phyloP scores from a whole-genome alignment of 2,888 invertebrate genomes.

The Arrhopalites spinosus region DNA sequence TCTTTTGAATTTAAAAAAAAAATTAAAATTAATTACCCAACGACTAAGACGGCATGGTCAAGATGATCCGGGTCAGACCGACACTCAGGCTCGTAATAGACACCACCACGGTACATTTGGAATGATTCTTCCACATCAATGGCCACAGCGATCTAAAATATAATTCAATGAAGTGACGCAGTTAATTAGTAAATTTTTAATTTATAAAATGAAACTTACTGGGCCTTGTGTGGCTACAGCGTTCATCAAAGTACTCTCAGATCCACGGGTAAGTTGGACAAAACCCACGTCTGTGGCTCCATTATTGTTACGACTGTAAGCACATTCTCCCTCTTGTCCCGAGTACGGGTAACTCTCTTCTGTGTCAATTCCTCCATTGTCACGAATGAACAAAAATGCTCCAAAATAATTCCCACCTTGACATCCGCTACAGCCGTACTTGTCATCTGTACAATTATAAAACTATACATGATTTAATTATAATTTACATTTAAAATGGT shows the following conservation, averaged over 20 bases:
- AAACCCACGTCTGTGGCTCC: slow-evolving; percentile 57
- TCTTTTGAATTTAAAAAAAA: no score
- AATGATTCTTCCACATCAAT: background rate
- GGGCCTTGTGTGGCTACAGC: slow-evolving; percentile 26
- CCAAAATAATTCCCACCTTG: slow-evolving; percentile 82
- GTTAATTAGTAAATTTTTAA: background rate
- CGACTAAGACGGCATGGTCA: slow-evolving; percentile 62
- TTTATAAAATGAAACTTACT: background rate
- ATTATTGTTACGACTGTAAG: slow-evolving; percentile 57
- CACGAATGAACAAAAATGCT: slow-evolving; percentile 63
- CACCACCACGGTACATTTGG: background rate
- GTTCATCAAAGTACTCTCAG: background rate
- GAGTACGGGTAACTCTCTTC: slow-evolving; percentile 58
- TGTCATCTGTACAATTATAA: slow-evolving; percentile 60
- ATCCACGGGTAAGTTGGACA: background rate
- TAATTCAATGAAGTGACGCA: background rate
- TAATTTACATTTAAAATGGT: background rate
- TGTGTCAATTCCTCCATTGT: slow-evolving; percentile 62
- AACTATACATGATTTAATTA: background rate
- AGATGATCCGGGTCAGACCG: slow-evolving; percentile 60
- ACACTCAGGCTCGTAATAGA: slow-evolving; percentile 63
- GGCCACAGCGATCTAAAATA: slow-evolving; percentile 6
- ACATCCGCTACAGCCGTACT: slow-evolving; percentile 83
- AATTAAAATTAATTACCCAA: slow-evolving; percentile 56
- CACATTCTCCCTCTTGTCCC: slow-evolving; percentile 58